A percentile compares a stretch with the other conserved stretches of the same genome.
These are phyloP conservation scores for Mycogona germanica DNA, from an alignment of 2,888 invertebrate genomes.

Conservation along the genomic window DNA sequence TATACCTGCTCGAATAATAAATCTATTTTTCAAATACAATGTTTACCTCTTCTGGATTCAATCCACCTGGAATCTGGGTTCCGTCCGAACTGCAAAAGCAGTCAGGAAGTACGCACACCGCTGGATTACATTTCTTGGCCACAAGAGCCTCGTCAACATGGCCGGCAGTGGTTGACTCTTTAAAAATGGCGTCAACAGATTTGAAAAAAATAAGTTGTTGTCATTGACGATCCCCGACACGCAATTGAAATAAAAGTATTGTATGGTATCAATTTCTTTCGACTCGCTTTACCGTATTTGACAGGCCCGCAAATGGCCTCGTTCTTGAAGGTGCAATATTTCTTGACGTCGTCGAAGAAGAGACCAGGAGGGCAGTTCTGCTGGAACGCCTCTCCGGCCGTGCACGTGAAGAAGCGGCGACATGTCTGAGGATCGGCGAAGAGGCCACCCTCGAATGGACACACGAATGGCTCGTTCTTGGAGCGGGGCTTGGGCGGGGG, in stretches of 20 bases:
- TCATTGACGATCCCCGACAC: background rate
- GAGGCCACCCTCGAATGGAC: constrained; percentile 26
- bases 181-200: constrained; percentile 1
- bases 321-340: constrained; percentile 77
- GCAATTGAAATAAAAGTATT: background rate
- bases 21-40: background rate
- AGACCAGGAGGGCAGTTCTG: constrained; percentile 82
- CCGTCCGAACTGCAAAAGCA: constrained; percentile 90
- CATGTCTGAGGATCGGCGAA: constrained; percentile 27
- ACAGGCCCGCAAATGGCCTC: constrained; percentile 86
- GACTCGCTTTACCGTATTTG: constrained; percentile 26
- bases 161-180: constrained; percentile 7
- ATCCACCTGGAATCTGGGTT: constrained; percentile 68
- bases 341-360: constrained; percentile 79
- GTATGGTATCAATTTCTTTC: background rate
- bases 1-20: background rate
- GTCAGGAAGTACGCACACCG: constrained; percentile 66
- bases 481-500: no score
- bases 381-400: constrained; percentile 73
- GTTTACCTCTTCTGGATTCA: constrained; percentile 65
- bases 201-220: constrained; percentile 1
- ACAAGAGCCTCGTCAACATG: constrained; percentile 59
- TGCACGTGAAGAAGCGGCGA: constrained; percentile 43
- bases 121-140: constrained; percentile 52
- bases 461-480: no score